Conservation (phyloP, 2,113 vertebrate species). For the Salvelinus alpinus region DNA sequence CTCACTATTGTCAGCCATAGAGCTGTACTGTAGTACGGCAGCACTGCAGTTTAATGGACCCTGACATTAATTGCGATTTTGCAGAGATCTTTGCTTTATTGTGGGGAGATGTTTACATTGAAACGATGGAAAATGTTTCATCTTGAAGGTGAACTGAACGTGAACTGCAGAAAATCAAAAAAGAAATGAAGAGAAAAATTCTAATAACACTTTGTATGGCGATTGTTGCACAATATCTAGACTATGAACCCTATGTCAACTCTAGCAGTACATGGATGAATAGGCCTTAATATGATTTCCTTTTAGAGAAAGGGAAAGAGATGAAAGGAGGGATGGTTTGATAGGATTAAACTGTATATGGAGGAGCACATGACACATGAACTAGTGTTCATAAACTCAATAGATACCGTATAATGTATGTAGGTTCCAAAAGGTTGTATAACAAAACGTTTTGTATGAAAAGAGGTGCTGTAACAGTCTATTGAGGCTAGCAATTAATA, state of each 20-base stretch:
- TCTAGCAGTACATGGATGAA: conserved; percentile 10
- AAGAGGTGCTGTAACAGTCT: neutral
- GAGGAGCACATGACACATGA: conserved; percentile 11
- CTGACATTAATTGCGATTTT: conserved; percentile 47
- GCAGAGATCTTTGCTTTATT: conserved; percentile 46
- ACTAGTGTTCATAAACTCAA: neutral
- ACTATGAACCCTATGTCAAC: conserved; percentile 43
- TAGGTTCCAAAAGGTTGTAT: too few relatives aligned
- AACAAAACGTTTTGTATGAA: too few relatives aligned
- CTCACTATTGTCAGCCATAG: conserved; percentile 16
- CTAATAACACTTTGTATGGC: conserved; percentile 22
- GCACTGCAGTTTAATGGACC: conserved; percentile 53
- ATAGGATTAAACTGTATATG: conserved; percentile 25
- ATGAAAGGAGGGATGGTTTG: neutral
- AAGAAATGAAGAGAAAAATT: conserved; percentile 15
- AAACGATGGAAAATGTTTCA: conserved; percentile 27
- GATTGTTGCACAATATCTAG: conserved; percentile 19
- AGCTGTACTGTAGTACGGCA: neutral
- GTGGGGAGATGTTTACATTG: conserved; percentile 54
- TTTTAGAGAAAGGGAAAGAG: neutral
- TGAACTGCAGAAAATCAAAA: conserved; percentile 37
- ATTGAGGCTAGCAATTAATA: neutral
- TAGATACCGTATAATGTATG: too few relatives aligned
- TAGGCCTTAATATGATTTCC: neutral
- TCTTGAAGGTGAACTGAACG: conserved; percentile 21